Evolutionary conservation across 2,113 vertebrate species (phyloP), one percentile per base, ranked within the genome.

Genomic region (Colaptes auratus): DNA sequence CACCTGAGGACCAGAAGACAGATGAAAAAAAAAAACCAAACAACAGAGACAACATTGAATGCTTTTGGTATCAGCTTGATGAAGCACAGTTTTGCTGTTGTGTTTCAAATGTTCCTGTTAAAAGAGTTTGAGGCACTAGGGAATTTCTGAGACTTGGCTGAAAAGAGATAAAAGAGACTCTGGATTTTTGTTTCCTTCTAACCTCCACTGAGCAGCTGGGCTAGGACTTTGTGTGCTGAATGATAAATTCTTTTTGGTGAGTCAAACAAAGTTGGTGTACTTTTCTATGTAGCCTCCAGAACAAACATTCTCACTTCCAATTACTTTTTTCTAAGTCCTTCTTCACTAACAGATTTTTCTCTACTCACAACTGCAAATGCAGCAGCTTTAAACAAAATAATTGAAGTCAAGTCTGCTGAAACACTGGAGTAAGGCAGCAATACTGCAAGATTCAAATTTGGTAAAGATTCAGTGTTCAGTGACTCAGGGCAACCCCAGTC

Each of bases 1-100:
- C 98, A 99, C 99, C 99, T 99, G 92, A 92, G 58, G 18, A 90
- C 33, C 20, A 92, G 71, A 95, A 85, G 61, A 39, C n/a, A 52
- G 63, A 39, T 39, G 39, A 15, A 15, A 15, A 44, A 7, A 44
- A 44, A 44, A 44, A 44, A 21, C 10, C n/a, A 73, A 83, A 35
- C 70, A n/a, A n/a, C 31, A 46, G 73, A 46, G 84, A 64, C 79
- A 97, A 60, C 44, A 74, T 0, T 48, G 27, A 86, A 44, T 48
- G 28, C n/a, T 82, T 88, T 70, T 36, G 79, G 69, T n/a, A 36
- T 28, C 64, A 90, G 86, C 39, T 50, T 14, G 63, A n/a, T 48
- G 53, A 92, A 77, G 46, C 42, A 84, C 31, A 66, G 21, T 33
- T 78, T 59, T 28, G 65, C 11, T 82, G 30, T n/a, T 17, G n/a